phyloP scores from a whole-genome alignment of 2,113 vertebrate genomes.

The Catharus bicknelli region DNA sequence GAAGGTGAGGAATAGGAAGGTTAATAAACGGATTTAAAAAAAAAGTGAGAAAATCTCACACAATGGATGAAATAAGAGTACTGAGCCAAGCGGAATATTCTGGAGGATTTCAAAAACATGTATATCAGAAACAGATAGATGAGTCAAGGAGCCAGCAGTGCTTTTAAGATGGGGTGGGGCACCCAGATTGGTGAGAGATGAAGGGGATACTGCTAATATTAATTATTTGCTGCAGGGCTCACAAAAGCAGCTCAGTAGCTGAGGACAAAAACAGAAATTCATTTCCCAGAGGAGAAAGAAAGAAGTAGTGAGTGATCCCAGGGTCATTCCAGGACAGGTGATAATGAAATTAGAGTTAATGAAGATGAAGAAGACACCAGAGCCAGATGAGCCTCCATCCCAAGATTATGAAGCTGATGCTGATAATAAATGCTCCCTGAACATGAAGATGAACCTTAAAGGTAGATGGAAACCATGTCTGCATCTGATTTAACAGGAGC shows the following conservation, averaged over 20 bases:
- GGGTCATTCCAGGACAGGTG: conserved; percentile 77
- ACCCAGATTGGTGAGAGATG: background rate
- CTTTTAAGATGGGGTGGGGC: background rate
- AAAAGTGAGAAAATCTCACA: conserved; percentile 2
- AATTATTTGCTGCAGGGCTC: conserved; percentile 56
- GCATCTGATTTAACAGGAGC: background rate
- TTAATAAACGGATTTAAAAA: background rate
- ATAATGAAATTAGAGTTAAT: conserved; percentile 80
- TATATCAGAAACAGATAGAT: background rate
- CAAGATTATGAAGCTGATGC: conserved; percentile 20
- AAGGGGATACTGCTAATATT: conserved; percentile 47
- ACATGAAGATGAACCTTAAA: background rate
- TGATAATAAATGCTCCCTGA: conserved; percentile 2
- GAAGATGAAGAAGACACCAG: conserved; percentile 67
- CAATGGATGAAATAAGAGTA: background rate
- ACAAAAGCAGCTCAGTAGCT: conserved; percentile 35
- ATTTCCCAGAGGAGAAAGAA: conserved; percentile 70
- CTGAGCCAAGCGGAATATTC: background rate
- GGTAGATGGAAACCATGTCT: background rate
- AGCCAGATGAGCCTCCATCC: conserved; percentile 65
- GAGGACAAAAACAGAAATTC: conserved; percentile 66
- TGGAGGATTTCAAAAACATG: conserved; percentile 1
- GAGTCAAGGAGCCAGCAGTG: background rate
- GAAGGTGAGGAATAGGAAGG: conserved; percentile 27
- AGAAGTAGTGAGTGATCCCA: conserved; percentile 55